Evolutionary conservation across 2,113 vertebrate genomes (phyloP), one percentile per base, ranked within the genome.

Genomic region (Corydoras sp.): DNA sequence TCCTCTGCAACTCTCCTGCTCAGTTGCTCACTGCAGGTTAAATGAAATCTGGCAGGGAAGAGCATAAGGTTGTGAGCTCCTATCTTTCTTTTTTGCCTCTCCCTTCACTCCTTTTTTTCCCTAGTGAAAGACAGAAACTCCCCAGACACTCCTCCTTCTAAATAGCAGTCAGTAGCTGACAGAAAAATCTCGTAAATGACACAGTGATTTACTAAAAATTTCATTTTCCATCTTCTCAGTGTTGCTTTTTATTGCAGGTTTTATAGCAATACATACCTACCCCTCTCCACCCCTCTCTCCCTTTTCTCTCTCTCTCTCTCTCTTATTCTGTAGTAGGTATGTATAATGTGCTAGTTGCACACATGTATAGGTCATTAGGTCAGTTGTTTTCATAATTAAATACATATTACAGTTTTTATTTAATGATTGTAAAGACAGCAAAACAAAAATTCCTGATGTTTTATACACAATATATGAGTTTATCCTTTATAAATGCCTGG

Each of bases 171-270:
- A 69, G 75, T 32, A n/a, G 75, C 76, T 72, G 72, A 81, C 83
- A 84, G 18, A 78, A 73, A 67, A 54, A 79, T 76, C 67, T 43
- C 81, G 69, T 78, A 81, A 84, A 84, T 81, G 81, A 79, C 77
- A 83, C 58, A n/a, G 69, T 75, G 76, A 82, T 85, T 84, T 82
- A 81, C 74, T 65, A 76, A 80, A 82, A 81, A 79, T 81, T 84
- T 81, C 72, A 79, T 79, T 82, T 81, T 77, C 71, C 65, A 72
- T 84, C 76, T 80, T 63, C 50, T 68, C 31, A 78, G 68, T 65
- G 67, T 24, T 74, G 76, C 60, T 79, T 81, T 76, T 83, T 82
- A 82, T 62, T 63, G 29, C 54, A 66, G 70, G 65, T 76, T 83
- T 73, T 71, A 68, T 71, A 24, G 62, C n/a, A 51, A 29, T 35